Evolutionary conservation across 2,888 invertebrate species (phyloP).

Genomic region (Ariolimax columbianus): DNA sequence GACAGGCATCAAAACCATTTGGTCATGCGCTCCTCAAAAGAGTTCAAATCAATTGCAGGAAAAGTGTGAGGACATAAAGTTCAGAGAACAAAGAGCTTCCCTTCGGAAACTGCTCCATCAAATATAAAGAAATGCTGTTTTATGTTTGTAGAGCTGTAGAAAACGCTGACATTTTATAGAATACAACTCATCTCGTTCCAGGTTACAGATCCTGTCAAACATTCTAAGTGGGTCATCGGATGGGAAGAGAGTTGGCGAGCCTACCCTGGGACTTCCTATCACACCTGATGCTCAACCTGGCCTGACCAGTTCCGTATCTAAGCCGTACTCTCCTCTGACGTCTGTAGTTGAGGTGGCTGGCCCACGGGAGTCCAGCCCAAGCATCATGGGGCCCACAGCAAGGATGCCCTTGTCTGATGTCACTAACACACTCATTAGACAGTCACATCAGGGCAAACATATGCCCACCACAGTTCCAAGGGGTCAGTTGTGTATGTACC

Average conservation of each 20-base stretch:
- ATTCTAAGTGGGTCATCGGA: conserved; percentile 31
- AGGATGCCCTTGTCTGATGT: not conserved
- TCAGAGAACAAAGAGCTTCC: no score
- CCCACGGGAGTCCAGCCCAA: not conserved
- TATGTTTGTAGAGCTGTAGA: not conserved
- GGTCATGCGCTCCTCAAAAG: no score
- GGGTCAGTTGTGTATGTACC: not conserved
- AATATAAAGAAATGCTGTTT: no score
- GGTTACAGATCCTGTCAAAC: conserved; percentile 30
- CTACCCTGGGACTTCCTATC: not conserved
- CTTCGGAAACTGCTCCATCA: no score
- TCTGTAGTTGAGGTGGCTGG: not conserved
- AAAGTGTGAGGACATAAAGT: no score
- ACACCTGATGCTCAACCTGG: not conserved
- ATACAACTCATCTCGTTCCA: not conserved
- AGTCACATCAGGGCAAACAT: not conserved
- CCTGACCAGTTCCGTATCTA: not conserved
- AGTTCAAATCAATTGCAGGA: no score
- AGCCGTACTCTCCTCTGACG: not conserved
- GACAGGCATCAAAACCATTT: no score
- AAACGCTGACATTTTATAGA: not conserved
- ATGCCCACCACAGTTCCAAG: not conserved
- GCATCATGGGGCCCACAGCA: not conserved
- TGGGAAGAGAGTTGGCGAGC: not conserved
- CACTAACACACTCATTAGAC: not conserved